Evolutionary conservation across 2,113 vertebrate species (phyloP).

Genomic region (Isurus oxyrinchus): DNA sequence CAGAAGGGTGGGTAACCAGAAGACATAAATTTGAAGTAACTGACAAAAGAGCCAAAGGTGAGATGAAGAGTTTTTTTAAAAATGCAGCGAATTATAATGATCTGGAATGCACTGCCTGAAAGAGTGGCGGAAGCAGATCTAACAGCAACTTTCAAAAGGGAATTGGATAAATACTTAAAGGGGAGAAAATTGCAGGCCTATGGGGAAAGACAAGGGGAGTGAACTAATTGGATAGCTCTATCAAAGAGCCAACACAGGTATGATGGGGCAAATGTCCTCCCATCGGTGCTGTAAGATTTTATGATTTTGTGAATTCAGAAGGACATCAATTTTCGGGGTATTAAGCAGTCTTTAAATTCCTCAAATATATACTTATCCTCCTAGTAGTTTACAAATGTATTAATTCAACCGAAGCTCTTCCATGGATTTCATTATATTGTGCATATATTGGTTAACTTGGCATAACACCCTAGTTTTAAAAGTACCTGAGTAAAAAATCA

Average conservation of each 20-base stretch:
- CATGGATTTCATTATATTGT: background rate
- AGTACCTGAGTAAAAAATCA: background rate
- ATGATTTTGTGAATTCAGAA: background rate
- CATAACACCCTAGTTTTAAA: background rate
- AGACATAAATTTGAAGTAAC: background rate
- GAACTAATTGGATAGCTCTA: background rate
- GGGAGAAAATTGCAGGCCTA: too few relatives aligned
- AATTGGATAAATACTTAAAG: background rate
- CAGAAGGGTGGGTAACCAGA: background rate
- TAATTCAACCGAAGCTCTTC: background rate
- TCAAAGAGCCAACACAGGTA: background rate
- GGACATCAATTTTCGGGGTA: background rate
- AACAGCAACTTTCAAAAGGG: background rate
- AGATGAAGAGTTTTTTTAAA: background rate
- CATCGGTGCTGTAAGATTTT: background rate
- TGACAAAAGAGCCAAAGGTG: background rate
- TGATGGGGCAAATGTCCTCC: background rate
- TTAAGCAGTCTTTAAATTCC: background rate
- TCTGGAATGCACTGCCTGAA: background rate
- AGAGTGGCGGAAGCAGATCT: background rate
- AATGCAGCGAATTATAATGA: background rate
- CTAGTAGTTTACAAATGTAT: background rate
- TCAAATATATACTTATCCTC: background rate
- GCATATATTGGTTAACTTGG: background rate
- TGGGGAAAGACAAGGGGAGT: background rate